phyloP scores from a whole-genome alignment of 2,113 vertebrate genomes.

The Stomatorhinus ivindoensis region DNA sequence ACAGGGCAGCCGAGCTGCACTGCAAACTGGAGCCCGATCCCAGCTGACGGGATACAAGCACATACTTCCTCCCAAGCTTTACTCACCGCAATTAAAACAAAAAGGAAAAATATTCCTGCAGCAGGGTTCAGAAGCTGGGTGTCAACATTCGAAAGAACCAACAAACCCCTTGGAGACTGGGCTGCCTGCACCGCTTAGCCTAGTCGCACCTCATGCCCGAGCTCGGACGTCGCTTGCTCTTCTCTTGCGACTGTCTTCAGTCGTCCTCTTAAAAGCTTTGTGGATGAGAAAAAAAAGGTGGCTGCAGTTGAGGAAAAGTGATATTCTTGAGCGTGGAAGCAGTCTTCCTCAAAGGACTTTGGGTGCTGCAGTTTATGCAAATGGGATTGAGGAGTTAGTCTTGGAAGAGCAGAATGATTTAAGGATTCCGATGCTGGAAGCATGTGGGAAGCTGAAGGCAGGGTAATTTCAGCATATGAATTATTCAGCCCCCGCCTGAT shows the following conservation, averaged over 20 bases:
- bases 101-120: neutral
- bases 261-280: neutral
- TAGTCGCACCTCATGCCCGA: neutral
- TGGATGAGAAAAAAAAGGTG: neutral
- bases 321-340: conserved; percentile 48
- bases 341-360: conserved; percentile 68
- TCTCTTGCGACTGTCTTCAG: neutral
- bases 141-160: neutral
- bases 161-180: neutral
- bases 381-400: conserved; percentile 66
- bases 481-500: conserved; percentile 73
- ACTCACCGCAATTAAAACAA: neutral
- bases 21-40: neutral
- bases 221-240: neutral
- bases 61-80: neutral
- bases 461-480: conserved; percentile 78
- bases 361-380: conserved; percentile 51
- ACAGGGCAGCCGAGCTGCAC: neutral
- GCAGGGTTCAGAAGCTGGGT: neutral
- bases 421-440: conserved; percentile 70
- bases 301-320: neutral
- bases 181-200: neutral
- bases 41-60: neutral
- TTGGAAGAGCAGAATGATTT: conserved; percentile 59
- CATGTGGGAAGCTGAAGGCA: conserved; percentile 75